phyloP scores from a whole-genome alignment of 2,797 vertebrate genomes.

The Halcyon leucocephala region DNA sequence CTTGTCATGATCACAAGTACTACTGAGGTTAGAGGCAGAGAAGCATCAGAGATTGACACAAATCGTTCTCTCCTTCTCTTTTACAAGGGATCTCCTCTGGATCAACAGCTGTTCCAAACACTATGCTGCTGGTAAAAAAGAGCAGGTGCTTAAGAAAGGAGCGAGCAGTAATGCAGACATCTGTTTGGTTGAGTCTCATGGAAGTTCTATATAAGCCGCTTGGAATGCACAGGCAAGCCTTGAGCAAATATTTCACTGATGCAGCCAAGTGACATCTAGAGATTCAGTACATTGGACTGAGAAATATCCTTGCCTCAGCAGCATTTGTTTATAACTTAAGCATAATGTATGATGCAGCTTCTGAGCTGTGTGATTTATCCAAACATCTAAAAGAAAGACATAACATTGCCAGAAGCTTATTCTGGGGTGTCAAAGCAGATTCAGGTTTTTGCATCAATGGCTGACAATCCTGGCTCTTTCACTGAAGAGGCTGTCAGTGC shows the following conservation, averaged over 20 bases:
- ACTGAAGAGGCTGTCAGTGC: conserved; percentile 76
- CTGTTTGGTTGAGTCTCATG: conserved; percentile 27
- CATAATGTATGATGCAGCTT: conserved; percentile 67
- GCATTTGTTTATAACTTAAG: conserved; percentile 75
- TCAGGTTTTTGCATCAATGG: conserved; percentile 73
- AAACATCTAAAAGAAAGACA: conserved; percentile 79
- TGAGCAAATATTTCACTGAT: conserved; percentile 61
- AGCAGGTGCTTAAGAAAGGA: background rate
- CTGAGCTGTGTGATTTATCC: conserved; percentile 70
- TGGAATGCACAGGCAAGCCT: conserved; percentile 25
- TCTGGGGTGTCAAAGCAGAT: conserved; percentile 78
- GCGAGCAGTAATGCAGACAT: background rate
- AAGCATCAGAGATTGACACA: background rate
- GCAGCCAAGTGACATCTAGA: conserved; percentile 47
- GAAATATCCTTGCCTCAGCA: conserved; percentile 72
- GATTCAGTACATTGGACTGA: conserved; percentile 50
- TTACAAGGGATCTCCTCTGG: background rate
- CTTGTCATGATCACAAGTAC: background rate
- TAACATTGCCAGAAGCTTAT: conserved; percentile 79
- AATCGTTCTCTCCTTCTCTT: background rate
- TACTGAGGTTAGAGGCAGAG: background rate
- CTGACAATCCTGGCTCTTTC: conserved; percentile 74
- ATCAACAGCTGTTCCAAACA: background rate
- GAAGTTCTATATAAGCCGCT: conserved; percentile 37
- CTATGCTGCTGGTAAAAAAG: background rate